These are phyloP conservation scores for Epinephelus fuscoguttatus DNA, from an alignment of 2,113 vertebrate genomes.

Conservation along the genomic window DNA sequence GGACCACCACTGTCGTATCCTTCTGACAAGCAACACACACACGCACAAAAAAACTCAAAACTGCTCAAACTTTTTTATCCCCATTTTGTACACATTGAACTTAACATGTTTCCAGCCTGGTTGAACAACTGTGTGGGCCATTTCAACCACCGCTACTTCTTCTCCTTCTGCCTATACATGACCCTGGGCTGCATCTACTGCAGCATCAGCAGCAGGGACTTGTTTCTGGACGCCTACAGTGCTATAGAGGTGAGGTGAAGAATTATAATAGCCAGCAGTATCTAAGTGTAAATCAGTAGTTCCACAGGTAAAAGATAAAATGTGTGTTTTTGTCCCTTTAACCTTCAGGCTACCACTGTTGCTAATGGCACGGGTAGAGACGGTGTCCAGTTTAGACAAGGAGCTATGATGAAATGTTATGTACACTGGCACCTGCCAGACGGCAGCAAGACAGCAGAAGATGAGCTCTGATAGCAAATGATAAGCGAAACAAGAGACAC, in stretches of 20 bases:
- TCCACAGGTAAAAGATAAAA: too few species aligned
- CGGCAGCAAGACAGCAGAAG: background rate
- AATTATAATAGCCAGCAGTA: background rate
- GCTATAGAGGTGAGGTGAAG: constrained; percentile 91
- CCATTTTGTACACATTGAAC: constrained; percentile 21
- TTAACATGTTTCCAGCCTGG: constrained; percentile 89
- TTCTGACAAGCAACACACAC: constrained; percentile 69
- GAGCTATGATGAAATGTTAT: background rate
- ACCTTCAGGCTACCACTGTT: too few species aligned
- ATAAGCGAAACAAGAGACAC: constrained; percentile 55
- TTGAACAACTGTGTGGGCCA: constrained; percentile 98
- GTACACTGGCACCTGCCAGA: background rate
- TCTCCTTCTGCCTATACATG: constrained; percentile 98
- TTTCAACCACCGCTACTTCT: constrained; percentile 99
- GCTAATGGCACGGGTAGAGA: background rate
- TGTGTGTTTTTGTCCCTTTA: too few species aligned
- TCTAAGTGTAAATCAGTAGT: too few species aligned
- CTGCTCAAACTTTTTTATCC: background rate
- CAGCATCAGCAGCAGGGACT: constrained; percentile 91
- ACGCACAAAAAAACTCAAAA: background rate
- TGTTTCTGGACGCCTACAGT: constrained; percentile 92
- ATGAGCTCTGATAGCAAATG: constrained; percentile 38
- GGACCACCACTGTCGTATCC: constrained; percentile 99
- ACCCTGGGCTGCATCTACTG: constrained; percentile 97
- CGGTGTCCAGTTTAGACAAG: background rate